Percentiles rank a stretch among this genome's conserved stretches.
Evolutionary conservation across 2,888 invertebrate genomes (phyloP).

Genomic region (Geophilus truncorum): DNA sequence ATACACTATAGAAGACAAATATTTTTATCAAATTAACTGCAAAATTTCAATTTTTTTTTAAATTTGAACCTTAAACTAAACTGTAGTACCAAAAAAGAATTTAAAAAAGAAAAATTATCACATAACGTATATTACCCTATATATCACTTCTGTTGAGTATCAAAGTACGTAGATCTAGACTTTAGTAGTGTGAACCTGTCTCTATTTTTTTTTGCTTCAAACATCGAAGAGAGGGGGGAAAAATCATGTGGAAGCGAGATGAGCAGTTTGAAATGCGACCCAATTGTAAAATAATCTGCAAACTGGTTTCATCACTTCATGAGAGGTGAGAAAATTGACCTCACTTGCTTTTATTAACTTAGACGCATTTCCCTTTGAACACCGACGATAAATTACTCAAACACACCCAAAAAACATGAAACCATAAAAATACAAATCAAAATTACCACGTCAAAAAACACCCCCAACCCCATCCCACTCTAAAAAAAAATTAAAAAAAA

Average conservation of each 20-base stretch:
- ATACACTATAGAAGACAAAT: no score
- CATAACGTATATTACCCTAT: no score
- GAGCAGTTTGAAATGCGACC: neutral
- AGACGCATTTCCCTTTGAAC: neutral
- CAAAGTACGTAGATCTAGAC: neutral
- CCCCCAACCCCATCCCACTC: neutral
- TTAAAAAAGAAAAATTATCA: no score
- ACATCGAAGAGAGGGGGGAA: no score
- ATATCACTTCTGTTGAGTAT: neutral
- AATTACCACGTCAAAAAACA: neutral
- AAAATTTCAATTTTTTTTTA: neutral
- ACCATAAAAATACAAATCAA: neutral
- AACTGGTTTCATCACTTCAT: neutral
- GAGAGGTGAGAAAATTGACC: neutral
- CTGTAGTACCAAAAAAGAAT: no score
- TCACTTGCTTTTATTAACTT: neutral
- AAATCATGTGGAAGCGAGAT: neutral
- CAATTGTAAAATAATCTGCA: neutral
- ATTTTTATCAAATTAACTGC: no score
- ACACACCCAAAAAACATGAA: neutral
- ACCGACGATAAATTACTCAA: neutral
- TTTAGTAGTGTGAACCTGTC: neutral
- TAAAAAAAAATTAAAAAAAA: no score
- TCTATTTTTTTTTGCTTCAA: neutral
- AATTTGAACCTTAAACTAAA: no score